phyloP scores from a whole-genome alignment of 2,113 vertebrate genomes.

The Halichoerus grypus region DNA sequence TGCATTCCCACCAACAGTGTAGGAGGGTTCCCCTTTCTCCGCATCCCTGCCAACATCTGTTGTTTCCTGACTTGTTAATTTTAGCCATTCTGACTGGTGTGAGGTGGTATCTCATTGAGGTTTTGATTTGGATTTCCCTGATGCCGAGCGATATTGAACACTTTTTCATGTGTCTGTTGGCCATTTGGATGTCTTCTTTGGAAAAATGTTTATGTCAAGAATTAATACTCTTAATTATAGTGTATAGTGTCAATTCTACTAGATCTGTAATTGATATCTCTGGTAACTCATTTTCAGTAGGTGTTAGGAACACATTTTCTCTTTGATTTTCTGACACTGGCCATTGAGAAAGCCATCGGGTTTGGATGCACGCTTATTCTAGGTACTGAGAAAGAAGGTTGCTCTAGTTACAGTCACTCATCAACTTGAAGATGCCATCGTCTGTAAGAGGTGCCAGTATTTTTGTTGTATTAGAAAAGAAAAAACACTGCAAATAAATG shows the following conservation, averaged over 20 bases:
- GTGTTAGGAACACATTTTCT: neutral
- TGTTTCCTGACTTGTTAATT: too few relatives aligned
- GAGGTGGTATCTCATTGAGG: too few relatives aligned
- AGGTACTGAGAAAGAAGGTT: neutral
- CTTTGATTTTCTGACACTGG: neutral
- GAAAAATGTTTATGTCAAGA: too few relatives aligned
- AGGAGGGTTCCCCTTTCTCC: too few relatives aligned
- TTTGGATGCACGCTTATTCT: neutral
- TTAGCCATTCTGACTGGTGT: too few relatives aligned
- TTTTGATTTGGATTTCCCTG: too few relatives aligned
- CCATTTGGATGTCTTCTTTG: too few relatives aligned
- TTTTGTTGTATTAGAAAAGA: neutral
- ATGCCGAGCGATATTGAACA: too few relatives aligned
- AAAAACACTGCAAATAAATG: neutral
- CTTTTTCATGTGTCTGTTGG: too few relatives aligned
- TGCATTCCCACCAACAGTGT: too few relatives aligned
- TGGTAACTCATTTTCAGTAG: neutral
- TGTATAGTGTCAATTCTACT: neutral
- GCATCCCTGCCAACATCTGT: too few relatives aligned
- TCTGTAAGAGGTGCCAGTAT: neutral
- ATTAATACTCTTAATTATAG: neutral
- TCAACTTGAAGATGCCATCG: neutral
- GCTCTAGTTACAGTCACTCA: neutral
- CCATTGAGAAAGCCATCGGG: neutral
- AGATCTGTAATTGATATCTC: neutral